Conservation (phyloP, 2,113 vertebrate species). For the Phaethornis superciliosus region DNA sequence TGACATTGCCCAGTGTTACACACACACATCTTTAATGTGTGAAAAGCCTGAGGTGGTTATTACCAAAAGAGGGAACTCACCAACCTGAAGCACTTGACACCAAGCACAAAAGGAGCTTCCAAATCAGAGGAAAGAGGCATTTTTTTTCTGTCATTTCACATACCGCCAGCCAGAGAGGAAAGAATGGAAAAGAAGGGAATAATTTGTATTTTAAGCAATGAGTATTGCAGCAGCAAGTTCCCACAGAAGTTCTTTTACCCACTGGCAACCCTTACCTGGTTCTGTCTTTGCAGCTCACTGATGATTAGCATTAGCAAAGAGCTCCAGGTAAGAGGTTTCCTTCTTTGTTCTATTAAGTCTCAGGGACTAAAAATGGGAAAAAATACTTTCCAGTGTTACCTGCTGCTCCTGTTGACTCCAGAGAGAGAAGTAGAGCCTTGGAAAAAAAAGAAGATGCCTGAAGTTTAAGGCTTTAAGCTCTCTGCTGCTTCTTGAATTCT, state of each 20-base stretch:
- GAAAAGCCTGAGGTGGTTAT: background rate
- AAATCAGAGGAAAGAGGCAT: background rate
- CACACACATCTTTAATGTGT: background rate
- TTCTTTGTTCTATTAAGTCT: background rate
- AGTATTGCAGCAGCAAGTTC: background rate
- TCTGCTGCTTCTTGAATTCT: background rate
- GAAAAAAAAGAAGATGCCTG: background rate
- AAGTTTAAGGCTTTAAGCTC: background rate
- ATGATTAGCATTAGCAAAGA: background rate
- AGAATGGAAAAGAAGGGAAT: background rate
- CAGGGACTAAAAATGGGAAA: background rate
- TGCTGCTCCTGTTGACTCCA: background rate
- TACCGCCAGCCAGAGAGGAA: background rate
- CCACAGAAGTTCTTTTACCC: background rate
- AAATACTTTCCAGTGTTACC: background rate
- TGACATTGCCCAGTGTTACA: accelerated
- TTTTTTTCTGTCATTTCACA: accelerated
- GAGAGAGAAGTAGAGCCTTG: background rate
- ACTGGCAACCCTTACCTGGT: background rate
- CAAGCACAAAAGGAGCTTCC: background rate
- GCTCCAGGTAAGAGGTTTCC: background rate
- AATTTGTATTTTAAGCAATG: background rate
- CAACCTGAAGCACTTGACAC: background rate
- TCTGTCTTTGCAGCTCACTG: background rate
- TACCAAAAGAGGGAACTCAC: background rate